Evolutionary conservation across 2,113 vertebrate genomes (phyloP).

Genomic region (Larimichthys polyactis): DNA sequence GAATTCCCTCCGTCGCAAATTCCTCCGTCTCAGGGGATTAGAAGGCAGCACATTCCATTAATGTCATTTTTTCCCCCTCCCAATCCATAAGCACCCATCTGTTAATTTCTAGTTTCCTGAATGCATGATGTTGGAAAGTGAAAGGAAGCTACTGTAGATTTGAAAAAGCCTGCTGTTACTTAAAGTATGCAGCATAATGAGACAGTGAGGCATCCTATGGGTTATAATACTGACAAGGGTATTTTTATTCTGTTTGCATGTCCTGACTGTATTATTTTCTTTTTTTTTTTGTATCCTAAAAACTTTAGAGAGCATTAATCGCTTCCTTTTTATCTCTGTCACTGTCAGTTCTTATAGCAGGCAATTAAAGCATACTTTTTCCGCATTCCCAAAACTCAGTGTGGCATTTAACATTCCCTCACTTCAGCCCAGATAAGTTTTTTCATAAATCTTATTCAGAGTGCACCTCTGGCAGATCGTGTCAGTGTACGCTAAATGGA

Average conservation of each 20-base stretch:
- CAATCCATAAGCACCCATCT: constrained; percentile 59
- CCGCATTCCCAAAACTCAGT: constrained; percentile 22
- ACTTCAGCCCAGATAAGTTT: constrained; percentile 54
- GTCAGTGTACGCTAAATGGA: constrained; percentile 72
- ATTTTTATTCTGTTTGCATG: constrained; percentile 1
- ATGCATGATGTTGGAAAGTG: constrained; percentile 1
- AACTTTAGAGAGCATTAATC: not conserved
- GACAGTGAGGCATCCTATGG: not conserved
- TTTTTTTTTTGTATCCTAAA: constrained; percentile 3
- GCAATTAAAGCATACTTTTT: not conserved
- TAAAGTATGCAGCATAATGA: constrained; percentile 3
- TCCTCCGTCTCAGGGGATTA: constrained; percentile 78
- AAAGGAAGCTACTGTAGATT: constrained; percentile 1
- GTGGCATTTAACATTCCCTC: constrained; percentile 49
- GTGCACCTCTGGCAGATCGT: constrained; percentile 68
- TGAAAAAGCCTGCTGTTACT: constrained; percentile 15
- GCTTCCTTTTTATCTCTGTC: not conserved
- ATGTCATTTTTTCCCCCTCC: constrained; percentile 61
- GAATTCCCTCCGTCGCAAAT: constrained; percentile 83
- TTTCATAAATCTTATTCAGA: constrained; percentile 71
- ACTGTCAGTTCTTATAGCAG: not conserved
- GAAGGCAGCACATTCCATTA: constrained; percentile 81
- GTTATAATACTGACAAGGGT: not conserved
- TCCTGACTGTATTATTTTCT: not conserved
- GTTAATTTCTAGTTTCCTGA: constrained; percentile 56